These are phyloP conservation scores for Siphamia tubifer DNA, from an alignment of 2,113 vertebrate genomes.

Conservation along the genomic window DNA sequence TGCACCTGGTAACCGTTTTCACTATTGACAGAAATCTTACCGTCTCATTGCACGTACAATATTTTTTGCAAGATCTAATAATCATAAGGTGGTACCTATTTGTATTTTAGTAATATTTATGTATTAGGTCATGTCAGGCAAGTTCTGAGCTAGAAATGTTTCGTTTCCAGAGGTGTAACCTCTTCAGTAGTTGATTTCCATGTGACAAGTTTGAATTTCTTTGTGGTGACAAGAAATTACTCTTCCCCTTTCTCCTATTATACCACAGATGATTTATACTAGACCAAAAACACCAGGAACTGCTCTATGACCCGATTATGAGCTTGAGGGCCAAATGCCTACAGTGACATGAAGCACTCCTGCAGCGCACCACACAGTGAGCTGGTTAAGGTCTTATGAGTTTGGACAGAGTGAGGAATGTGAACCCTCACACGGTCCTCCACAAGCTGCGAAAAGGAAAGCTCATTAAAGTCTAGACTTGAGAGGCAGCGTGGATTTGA, in stretches of 20 bases:
- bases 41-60: too few species aligned
- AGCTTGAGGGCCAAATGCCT: conserved; percentile 35
- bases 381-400: conserved; percentile 75
- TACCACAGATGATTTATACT: conserved; percentile 15
- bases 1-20: background rate
- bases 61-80: too few species aligned
- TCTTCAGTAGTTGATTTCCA: background rate
- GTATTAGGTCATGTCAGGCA: background rate
- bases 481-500: conserved; percentile 41
- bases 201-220: background rate
- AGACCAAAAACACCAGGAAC: conserved; percentile 16
- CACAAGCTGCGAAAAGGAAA: conserved; percentile 62
- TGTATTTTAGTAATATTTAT: background rate
- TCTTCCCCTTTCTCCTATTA: background rate
- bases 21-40: background rate
- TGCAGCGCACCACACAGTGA: conserved; percentile 60
- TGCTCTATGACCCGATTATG: conserved; percentile 50
- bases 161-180: background rate
- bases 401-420: conserved; percentile 73
- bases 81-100: background rate
- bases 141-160: background rate
- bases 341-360: conserved; percentile 40
- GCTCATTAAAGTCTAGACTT: conserved; percentile 72
- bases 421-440: conserved; percentile 68
- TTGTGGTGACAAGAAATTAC: background rate